Evolutionary conservation across 92 coral and sea anemone species (phyloP), one percentile per base, ranked within the genome.

Genomic region (Diadumene lineata): DNA sequence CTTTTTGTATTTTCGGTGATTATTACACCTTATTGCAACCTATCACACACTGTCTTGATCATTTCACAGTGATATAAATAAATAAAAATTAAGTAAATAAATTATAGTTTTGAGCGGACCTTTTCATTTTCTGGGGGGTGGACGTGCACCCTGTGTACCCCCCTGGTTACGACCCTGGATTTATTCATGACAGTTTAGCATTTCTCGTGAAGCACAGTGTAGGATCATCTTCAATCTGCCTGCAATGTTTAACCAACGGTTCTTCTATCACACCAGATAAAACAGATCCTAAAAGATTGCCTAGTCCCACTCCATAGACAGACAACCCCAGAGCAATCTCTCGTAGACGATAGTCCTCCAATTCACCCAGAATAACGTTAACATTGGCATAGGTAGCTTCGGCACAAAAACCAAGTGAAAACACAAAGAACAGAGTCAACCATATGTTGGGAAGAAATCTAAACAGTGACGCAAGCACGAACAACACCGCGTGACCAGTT

Each of bases 371-470:
- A 10, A 70, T 55, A 3, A 70, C 63, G 31, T 50, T 70, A 33
- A 70, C 26, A 33, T 70, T 70, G 9, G 76, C 19, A 26, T 29
- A 48, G 3, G 26, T 31, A 2, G 76, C 76, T 29, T 48, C 63
- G 11, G 38, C 4, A 29, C 56, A 70, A 19, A 70, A 46, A 2
- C 76, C 76, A 1, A 70, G 26, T 16, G 60, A 43, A 56, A 70
- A 70, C 27, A 55, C 76, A 18, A 70, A 29, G 7, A 70, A 1
- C 60, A 70, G 23, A 4, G 63, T 51, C 19, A 70, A 9, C 76
- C 76, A 70, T 1, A 70, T 27, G 30, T 70, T 70, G 0, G 76
- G 76, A 4, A 70, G 64, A 55, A 70, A 70, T 17, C 76, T 50
- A 19, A 43, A 70, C 43, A 22, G 26, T 24, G 76, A 70, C 13